A percentile compares a stretch with the other conserved stretches of the same genome.
Conservation (phyloP, 2,113 vertebrate species). For the Pterocles orientalis region DNA sequence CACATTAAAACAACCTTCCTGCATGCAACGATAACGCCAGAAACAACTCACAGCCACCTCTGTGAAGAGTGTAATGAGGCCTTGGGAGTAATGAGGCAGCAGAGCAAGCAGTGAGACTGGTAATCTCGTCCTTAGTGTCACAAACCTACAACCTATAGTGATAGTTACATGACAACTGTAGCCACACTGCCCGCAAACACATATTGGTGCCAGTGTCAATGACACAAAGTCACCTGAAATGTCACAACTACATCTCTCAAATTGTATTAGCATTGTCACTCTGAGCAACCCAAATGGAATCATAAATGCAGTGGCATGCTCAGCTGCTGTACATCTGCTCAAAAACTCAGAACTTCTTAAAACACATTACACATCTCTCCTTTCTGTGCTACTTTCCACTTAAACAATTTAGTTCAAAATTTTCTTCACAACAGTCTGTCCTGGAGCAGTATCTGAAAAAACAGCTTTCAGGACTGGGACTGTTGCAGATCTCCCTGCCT, state of each 20-base stretch:
- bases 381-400: neutral
- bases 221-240: neutral
- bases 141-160: neutral
- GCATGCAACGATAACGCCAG: neutral
- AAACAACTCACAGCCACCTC: neutral
- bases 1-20: neutral
- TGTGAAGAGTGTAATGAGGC: neutral
- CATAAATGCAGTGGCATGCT: neutral
- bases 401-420: neutral
- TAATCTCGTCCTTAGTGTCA: neutral
- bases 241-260: neutral
- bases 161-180: neutral
- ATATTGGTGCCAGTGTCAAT: neutral
- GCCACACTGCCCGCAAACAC: neutral
- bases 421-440: neutral
- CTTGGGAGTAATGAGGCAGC: neutral
- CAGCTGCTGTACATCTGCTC: neutral
- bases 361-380: neutral
- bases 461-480: neutral
- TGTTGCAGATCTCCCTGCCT: neutral
- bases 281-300: neutral
- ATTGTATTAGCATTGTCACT: neutral
- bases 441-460: neutral
- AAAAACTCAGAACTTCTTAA: neutral
- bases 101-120: neutral